Evolutionary conservation across 2,113 vertebrate genomes (phyloP).

Genomic region (Cygnus atratus): DNA sequence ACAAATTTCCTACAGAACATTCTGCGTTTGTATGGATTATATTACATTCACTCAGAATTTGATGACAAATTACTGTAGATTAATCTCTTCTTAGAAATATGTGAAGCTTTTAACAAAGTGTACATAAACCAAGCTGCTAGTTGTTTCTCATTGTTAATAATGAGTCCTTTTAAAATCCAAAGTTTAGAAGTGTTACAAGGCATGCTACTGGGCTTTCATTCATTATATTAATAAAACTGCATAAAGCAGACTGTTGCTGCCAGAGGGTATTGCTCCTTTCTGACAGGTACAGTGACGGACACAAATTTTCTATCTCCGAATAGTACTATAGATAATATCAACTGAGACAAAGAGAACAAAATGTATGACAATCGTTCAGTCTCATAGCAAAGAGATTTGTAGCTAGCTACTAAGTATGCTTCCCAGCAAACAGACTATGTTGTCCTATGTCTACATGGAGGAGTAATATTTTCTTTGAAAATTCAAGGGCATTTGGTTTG

Average conservation of each 20-base stretch:
- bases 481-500: conserved; percentile 77
- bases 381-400: conserved; percentile 82
- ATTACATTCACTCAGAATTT: conserved; percentile 2
- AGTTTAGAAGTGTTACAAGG: conserved; percentile 78
- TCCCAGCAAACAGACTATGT: conserved; percentile 84
- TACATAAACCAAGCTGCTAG: conserved; percentile 41
- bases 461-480: conserved; percentile 77
- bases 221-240: conserved; percentile 84
- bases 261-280: conserved; percentile 71
- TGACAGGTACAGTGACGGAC: conserved; percentile 77
- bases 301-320: conserved; percentile 71
- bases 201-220: conserved; percentile 82
- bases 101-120: conserved; percentile 49
- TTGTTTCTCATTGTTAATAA: conserved; percentile 81
- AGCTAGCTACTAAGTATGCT: conserved; percentile 78
- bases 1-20: conserved; percentile 42
- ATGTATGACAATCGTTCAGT: conserved; percentile 82
- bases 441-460: conserved; percentile 83
- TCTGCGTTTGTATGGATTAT: neutral
- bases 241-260: conserved; percentile 75
- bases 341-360: conserved; percentile 77
- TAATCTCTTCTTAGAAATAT: conserved; percentile 37
- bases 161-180: conserved; percentile 80
- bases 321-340: conserved; percentile 79
- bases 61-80: conserved; percentile 49